Percentiles rank a stretch among this genome's conserved stretches.
phyloP scores from a whole-genome alignment of 1,140 invertebrate genomes.

The Oryzaephilus surinamensis region DNA sequence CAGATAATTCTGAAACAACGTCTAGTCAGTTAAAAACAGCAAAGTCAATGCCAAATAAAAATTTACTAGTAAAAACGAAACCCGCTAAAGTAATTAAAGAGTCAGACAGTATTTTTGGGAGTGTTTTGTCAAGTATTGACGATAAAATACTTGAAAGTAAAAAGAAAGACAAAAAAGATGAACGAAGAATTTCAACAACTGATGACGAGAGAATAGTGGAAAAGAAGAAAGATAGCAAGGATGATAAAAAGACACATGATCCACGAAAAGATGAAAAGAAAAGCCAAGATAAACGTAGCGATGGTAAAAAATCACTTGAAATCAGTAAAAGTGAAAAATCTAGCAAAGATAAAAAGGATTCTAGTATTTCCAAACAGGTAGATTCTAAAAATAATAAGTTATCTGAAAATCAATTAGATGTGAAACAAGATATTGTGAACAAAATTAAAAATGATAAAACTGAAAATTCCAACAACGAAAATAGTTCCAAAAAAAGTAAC shows the following conservation, averaged over 20 bases:
- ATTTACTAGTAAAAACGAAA: slow-evolving; percentile 7
- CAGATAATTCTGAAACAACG: no score
- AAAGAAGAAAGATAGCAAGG: slow-evolving; percentile 10
- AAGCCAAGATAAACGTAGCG: slow-evolving; percentile 9
- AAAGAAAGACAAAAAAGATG: slow-evolving; percentile 14
- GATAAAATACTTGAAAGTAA: slow-evolving; percentile 17
- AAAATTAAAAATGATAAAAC: slow-evolving; percentile 21
- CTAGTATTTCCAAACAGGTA: background rate
- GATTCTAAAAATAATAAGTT: no score
- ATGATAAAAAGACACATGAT: slow-evolving; percentile 5
- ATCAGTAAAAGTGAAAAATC: slow-evolving; percentile 6
- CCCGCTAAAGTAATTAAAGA: slow-evolving; percentile 20
- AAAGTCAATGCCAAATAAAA: background rate
- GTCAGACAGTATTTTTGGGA: slow-evolving; percentile 21
- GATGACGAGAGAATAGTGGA: background rate
- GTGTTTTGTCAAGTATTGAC: slow-evolving; percentile 24
- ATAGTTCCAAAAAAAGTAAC: no score
- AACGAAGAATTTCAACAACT: slow-evolving; percentile 10
- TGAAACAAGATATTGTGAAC: slow-evolving; percentile 35
- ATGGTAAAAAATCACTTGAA: slow-evolving; percentile 9
- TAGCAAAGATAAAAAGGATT: slow-evolving; percentile 10
- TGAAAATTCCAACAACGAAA: slow-evolving; percentile 1
- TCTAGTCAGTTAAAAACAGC: background rate
- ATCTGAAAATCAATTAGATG: slow-evolving; percentile 14
- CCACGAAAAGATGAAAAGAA: slow-evolving; percentile 9